Base-by-base conservation (phyloP, 2,888 invertebrate genomes). In the Protodeltote pygarga region DNA sequence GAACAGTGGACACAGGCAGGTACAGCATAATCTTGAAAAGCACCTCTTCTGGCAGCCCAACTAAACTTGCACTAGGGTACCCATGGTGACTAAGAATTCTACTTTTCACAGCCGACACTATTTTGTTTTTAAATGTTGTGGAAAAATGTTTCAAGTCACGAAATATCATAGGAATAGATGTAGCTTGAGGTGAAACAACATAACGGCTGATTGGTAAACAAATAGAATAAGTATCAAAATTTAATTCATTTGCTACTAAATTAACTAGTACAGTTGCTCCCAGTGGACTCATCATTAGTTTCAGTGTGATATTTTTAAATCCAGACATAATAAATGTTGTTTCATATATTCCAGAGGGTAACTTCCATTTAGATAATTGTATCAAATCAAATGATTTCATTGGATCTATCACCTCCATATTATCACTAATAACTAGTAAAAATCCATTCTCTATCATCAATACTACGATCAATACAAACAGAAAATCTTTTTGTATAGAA, bases 61-160 rank as follows among this genome's bases (percentile, higher is more conserved):
- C 65, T 49, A 92, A 80, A 71, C 91, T 91, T 17, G 90, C 89
- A 79, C 87, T 89, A 3, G 85, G 77, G 71, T 82, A 93, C 9
- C 85, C 93, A 65, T 89, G 77, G 41, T 79, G 67, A 40, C 75
- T 85, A 10, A 94, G 75, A 61, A 94, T 89, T 59, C 88, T 87
- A 62, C 93, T 92, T 38, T 93, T 93, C 24, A 94, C 87, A 16
- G 94, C 93, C 19, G 91, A 83, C 21, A 93, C 69, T 14, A 94
- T 61, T 40, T 87, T 80, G 57, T 94, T 91, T 65, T 94, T 94
- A 47, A 94, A 85, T 40, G 83, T 87, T 23, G 76, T 68, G 5
- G 92, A 86, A 14, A 93, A 79, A 62, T 92, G 88, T 60, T 89
- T 89, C 23, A 93, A 58, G 40, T 89, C 85, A 16, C 81, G 75